Percentiles rank a stretch among this genome's conserved stretches.
These are phyloP conservation scores for Sphaeridia pumilis DNA, from an alignment of 2,888 invertebrate species.

Conservation along the genomic window DNA sequence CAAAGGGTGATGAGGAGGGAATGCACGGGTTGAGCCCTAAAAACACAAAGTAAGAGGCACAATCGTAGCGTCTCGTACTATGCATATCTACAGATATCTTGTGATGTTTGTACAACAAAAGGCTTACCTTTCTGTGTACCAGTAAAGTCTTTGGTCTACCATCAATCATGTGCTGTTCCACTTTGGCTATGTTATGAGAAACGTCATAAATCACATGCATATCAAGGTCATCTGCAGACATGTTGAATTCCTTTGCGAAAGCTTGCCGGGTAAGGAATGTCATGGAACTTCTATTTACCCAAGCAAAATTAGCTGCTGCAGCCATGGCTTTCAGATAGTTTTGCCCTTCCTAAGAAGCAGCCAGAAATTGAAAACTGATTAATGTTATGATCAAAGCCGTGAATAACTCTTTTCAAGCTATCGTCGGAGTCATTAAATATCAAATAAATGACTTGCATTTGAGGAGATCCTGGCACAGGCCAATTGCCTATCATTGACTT, in stretches of 20 bases:
- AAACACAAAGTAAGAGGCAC: no score
- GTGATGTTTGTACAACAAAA: no score
- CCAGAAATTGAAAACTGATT: no score
- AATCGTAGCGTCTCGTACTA: no score
- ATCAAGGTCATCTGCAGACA: conserved; percentile 93
- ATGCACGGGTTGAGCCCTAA: conserved; percentile 95
- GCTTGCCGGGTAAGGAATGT: conserved; percentile 85
- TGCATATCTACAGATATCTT: no score
- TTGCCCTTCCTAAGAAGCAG: conserved; percentile 65
- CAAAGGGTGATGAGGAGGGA: conserved; percentile 96
- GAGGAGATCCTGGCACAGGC: conserved; percentile 94
- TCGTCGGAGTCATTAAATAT: no score
- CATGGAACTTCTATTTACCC: conserved; percentile 99
- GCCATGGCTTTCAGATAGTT: conserved; percentile 98
- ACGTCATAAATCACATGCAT: conserved; percentile 99
- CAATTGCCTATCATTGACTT: conserved; percentile 90
- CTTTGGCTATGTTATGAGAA: conserved; percentile 96
- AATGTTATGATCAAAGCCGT: no score
- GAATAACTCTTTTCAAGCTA: no score
- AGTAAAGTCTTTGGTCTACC: conserved; percentile 81
- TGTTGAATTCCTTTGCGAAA: conserved; percentile 92
- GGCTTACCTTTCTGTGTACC: conserved; percentile 82
- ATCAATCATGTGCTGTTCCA: conserved; percentile 89
- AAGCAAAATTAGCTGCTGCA: conserved; percentile 98
- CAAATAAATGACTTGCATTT: conserved; percentile 39